Conservation (phyloP, 2,113 vertebrate genomes). For the Lutjanus erythropterus region DNA sequence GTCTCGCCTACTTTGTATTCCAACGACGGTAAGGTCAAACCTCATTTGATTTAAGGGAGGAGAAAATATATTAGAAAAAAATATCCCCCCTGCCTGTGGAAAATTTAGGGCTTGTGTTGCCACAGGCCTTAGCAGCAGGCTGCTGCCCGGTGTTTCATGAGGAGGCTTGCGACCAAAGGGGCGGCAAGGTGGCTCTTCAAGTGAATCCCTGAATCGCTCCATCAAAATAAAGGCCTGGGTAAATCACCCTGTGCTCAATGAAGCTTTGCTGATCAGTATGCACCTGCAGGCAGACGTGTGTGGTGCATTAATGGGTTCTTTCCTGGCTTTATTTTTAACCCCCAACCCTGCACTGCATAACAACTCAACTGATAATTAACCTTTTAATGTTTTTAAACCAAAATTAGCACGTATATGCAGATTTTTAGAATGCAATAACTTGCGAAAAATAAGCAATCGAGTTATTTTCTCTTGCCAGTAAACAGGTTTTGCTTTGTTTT, state of each 20-base stretch:
- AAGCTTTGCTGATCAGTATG: slow-evolving; percentile 70
- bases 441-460: too few species aligned
- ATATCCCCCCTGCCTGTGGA: slow-evolving; percentile 10
- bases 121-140: slow-evolving; percentile 28
- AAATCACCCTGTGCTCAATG: slow-evolving; percentile 63
- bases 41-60: slow-evolving; percentile 56
- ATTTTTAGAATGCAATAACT: too few species aligned
- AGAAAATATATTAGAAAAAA: slow-evolving; percentile 37
- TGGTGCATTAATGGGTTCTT: slow-evolving; percentile 68
- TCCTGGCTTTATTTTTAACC: slow-evolving; percentile 48
- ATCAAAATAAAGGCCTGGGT: slow-evolving; percentile 66
- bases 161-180: slow-evolving; percentile 12
- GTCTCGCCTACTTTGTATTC: slow-evolving; percentile 69
- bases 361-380: slow-evolving; percentile 34
- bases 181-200: slow-evolving; percentile 45
- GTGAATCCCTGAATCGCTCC: slow-evolving; percentile 46
- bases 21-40: slow-evolving; percentile 60
- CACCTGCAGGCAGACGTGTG: slow-evolving; percentile 64
- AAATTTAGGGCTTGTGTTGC: slow-evolving; percentile 21
- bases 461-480: too few species aligned
- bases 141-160: slow-evolving; percentile 7
- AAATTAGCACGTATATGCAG: too few species aligned
- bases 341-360: slow-evolving; percentile 39
- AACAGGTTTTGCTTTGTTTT: too few species aligned
- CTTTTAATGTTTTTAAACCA: too few species aligned